A percentile compares a stretch with the other conserved stretches of the same genome.
phyloP scores from a whole-genome alignment of 1,140 invertebrate genomes.

The Nymphalis io region DNA sequence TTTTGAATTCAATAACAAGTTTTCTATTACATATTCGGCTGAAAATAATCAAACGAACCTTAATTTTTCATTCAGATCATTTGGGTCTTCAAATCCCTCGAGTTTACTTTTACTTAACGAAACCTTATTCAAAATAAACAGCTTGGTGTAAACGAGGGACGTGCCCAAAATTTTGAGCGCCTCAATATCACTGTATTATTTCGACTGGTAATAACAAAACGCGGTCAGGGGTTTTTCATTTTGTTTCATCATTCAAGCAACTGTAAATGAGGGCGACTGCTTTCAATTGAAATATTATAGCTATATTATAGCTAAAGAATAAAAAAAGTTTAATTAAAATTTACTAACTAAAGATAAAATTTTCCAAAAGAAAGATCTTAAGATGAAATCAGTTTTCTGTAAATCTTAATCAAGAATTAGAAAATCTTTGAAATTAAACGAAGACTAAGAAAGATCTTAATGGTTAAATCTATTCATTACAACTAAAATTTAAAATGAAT shows the following conservation, averaged over 20 bases:
- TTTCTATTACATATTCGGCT: neutral
- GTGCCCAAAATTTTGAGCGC: constrained; percentile 68
- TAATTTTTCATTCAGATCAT: constrained; percentile 75
- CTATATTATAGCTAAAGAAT: constrained; percentile 1
- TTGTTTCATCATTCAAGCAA: constrained; percentile 32
- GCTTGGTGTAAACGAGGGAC: constrained; percentile 68
- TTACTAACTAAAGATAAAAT: constrained; percentile 3
- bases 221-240: constrained; percentile 41
- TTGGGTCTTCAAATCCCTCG: constrained; percentile 53
- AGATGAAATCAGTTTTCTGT: constrained; percentile 7
- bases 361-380: constrained; percentile 1
- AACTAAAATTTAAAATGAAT: constrained; percentile 27
- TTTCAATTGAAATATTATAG: constrained; percentile 24
- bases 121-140: constrained; percentile 79
- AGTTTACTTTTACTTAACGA: constrained; percentile 76
- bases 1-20: neutral
- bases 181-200: constrained; percentile 61
- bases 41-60: constrained; percentile 58
- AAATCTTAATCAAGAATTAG: constrained; percentile 9
- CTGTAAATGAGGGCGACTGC: constrained; percentile 15
- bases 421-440: constrained; percentile 8
- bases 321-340: constrained; percentile 31
- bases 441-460: constrained; percentile 19
- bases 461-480: constrained; percentile 16
- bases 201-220: constrained; percentile 55